Evolutionary conservation across 2,797 vertebrate species (phyloP), one percentile per base, ranked within the genome.

Genomic region (Myripristis jacobus): DNA sequence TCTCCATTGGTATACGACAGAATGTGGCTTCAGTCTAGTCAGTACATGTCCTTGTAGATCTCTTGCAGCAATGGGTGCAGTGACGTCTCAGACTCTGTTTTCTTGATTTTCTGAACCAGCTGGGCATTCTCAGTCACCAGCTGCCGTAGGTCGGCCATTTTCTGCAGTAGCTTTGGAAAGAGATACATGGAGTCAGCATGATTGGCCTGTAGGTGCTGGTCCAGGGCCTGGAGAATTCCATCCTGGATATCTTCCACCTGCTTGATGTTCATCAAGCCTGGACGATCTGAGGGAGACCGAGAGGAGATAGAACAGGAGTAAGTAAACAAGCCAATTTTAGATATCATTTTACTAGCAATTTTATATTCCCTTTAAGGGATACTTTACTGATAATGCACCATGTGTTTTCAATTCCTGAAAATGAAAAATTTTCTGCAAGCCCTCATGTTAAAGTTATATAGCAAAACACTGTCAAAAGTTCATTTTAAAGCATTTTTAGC

Each of bases 101-200:
- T 96, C 83, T 96, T 96, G 79, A 97, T 95, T 83, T 95, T 95
- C 88, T 96, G 96, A 87, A 97, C 95, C 80, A 97, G 92, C 86
- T 95, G 95, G 19, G 95, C 95, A 0, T 96, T 94, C 85, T 97
- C 96, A 0, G 96, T 96, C 87, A 96, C 96, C 83, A 97, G 91
- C 88, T 97, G 96, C 77, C 96, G 88, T 71, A 97, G 91, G 89
- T 97, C 96, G 0, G 96, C 96, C 96, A 97, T 96, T 91, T 97
- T 96, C 92, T 97, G 96, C 84, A 97, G 94, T 86, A 96, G 92
- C 87, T 96, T 96, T 78, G 96, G 96, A 87, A 97, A 96, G 84
- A 97, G 95, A 90, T 96, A 95, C 75, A 92, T 91, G 22, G 94
- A 92, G n/a, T 96, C 95, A 0, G 95, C 94, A 84, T 96, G 96